Evolutionary conservation across 1,140 invertebrate genomes (phyloP).

Genomic region (Plodia interpunctella): DNA sequence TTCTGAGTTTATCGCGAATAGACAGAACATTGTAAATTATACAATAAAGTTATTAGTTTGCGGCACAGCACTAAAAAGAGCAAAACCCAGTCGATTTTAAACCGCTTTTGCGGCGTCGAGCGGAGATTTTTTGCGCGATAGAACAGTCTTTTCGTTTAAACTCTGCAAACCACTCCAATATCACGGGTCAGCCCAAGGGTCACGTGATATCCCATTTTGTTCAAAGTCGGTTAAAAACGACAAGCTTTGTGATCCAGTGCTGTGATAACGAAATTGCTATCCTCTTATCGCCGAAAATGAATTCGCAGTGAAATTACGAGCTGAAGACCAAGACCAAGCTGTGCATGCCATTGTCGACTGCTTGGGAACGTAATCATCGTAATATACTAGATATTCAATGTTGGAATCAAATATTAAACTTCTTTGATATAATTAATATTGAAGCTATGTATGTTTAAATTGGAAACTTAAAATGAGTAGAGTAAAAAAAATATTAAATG

Average conservation of each 20-base stretch:
- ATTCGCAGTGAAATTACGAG: conserved; percentile 21
- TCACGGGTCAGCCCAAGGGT: conserved; percentile 38
- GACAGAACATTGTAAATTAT: neutral
- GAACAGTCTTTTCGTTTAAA: neutral
- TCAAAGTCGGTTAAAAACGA: conserved; percentile 51
- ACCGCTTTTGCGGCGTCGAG: neutral
- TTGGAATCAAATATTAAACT: too few species aligned
- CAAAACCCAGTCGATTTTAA: neutral
- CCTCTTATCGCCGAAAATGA: conserved; percentile 43
- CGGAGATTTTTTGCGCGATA: neutral
- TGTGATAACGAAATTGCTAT: conserved; percentile 45
- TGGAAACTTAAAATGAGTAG: too few species aligned
- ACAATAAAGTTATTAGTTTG: neutral
- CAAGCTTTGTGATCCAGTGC: conserved; percentile 41
- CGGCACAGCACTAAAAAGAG: neutral
- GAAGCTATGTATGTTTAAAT: too few species aligned
- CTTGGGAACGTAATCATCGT: too few species aligned
- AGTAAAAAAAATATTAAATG: too few species aligned
- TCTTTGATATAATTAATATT: too few species aligned
- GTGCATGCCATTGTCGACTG: neutral
- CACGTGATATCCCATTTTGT: conserved; percentile 39
- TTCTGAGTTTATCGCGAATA: too few species aligned
- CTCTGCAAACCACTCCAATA: conserved; percentile 26
- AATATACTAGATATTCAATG: too few species aligned
- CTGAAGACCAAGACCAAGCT: conserved; percentile 1